phyloP scores from a whole-genome alignment of 2,888 invertebrate genomes.

The Ethmia dodecea region DNA sequence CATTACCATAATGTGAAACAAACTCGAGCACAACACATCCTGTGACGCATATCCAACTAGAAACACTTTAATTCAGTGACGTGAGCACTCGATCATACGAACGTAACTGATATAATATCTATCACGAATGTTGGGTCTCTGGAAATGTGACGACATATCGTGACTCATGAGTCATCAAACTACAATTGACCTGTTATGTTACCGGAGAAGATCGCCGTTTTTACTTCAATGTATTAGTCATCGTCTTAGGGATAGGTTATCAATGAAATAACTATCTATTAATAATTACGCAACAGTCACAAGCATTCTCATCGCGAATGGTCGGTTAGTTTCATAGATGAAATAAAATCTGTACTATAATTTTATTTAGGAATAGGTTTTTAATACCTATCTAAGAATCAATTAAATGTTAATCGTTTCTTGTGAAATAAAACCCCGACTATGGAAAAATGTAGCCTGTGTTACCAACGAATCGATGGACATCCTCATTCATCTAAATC shows the following conservation, averaged over 20 bases:
- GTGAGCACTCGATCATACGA: conserved; percentile 16
- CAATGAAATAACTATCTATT: conserved; percentile 46
- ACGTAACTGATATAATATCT: conserved; percentile 10
- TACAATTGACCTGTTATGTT: conserved; percentile 44
- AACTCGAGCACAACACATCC: conserved; percentile 21
- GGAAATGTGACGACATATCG: conserved; percentile 62
- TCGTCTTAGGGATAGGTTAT: conserved; percentile 47
- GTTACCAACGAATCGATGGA: too few relatives aligned
- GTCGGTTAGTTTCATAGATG: too few relatives aligned
- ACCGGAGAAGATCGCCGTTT: conserved; percentile 38
- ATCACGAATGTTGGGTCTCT: conserved; percentile 26
- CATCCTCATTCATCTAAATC: too few relatives aligned
- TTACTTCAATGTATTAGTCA: conserved; percentile 58
- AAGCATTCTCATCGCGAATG: too few relatives aligned
- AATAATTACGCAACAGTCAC: conserved; percentile 33
- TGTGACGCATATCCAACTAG: conserved; percentile 29
- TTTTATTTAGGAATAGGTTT: too few relatives aligned
- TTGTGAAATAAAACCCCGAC: too few relatives aligned
- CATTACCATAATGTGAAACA: background rate
- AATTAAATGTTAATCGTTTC: too few relatives aligned
- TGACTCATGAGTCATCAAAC: conserved; percentile 53
- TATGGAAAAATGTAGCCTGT: too few relatives aligned
- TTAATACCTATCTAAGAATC: too few relatives aligned
- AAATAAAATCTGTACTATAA: too few relatives aligned
- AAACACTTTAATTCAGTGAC: conserved; percentile 36